phyloP scores from a whole-genome alignment of 2,113 vertebrate species.

The Solenodon paradoxus region DNA sequence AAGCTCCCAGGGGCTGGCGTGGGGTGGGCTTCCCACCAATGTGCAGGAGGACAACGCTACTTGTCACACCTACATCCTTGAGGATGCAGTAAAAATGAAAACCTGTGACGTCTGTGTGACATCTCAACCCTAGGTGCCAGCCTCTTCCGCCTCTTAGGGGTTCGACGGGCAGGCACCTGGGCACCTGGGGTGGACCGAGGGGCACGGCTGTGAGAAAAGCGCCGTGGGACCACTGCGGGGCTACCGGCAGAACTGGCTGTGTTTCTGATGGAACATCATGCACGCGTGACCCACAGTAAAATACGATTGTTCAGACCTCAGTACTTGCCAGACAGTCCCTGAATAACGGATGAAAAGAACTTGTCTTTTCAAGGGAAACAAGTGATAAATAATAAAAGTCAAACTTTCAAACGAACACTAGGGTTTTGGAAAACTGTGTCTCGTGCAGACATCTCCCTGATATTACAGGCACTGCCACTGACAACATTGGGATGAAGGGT shows the following conservation, averaged over 20 bases:
- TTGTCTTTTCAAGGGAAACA: constrained; percentile 25
- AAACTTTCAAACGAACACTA: not conserved
- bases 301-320: not conserved
- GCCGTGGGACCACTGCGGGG: not conserved
- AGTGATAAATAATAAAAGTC: not conserved
- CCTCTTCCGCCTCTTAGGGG: no score
- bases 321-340: not conserved
- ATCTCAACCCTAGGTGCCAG: not conserved
- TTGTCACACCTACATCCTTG: no score
- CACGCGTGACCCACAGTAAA: not conserved
- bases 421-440: not conserved
- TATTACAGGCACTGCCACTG: not conserved
- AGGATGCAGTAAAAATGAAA: not conserved
- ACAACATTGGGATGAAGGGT: not conserved
- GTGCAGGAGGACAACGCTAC: no score
- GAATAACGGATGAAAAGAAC: not conserved
- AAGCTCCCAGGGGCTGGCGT: no score
- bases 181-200: no score
- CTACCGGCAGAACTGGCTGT: not conserved
- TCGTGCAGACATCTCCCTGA: not conserved
- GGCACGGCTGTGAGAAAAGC: not conserved
- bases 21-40: no score
- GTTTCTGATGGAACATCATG: not conserved
- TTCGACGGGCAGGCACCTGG: no score
- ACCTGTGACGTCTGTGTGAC: not conserved